Evolutionary conservation across 2,113 vertebrate genomes (phyloP).

Genomic region (Odocoileus virginianus): DNA sequence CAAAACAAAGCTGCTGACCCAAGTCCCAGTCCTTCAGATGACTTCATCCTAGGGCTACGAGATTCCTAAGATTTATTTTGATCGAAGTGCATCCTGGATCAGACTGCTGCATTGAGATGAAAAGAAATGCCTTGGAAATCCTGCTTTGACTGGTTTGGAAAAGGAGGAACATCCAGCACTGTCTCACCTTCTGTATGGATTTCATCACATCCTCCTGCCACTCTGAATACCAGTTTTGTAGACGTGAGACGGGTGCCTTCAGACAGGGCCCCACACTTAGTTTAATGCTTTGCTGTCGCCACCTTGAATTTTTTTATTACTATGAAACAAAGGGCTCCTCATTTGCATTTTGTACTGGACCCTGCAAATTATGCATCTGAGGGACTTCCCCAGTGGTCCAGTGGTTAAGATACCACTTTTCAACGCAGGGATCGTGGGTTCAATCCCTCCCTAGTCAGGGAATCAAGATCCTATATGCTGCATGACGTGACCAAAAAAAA

Average conservation of each 20-base stretch:
- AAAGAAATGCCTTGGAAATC: neutral
- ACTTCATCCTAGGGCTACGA: neutral
- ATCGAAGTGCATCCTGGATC: neutral
- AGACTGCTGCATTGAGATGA: neutral
- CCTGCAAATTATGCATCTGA: neutral
- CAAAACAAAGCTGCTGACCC: neutral
- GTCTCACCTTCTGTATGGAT: neutral
- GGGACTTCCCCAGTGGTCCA: neutral
- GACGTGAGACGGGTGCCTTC: neutral
- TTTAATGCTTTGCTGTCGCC: neutral
- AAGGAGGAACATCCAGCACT: neutral
- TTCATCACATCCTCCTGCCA: neutral
- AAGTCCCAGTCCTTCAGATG: neutral
- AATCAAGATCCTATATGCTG: neutral
- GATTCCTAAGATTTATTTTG: slow-evolving; percentile 26
- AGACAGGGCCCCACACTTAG: neutral
- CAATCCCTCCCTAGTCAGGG: neutral
- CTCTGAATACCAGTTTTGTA: neutral
- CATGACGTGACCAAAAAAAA: neutral
- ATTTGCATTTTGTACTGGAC: neutral
- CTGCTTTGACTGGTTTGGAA: neutral
- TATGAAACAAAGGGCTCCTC: neutral
- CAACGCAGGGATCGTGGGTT: neutral
- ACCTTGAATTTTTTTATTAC: neutral
- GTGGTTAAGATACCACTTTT: neutral